Conservation (phyloP, 1,140 invertebrate genomes). For the Zaprionus taronus region DNA sequence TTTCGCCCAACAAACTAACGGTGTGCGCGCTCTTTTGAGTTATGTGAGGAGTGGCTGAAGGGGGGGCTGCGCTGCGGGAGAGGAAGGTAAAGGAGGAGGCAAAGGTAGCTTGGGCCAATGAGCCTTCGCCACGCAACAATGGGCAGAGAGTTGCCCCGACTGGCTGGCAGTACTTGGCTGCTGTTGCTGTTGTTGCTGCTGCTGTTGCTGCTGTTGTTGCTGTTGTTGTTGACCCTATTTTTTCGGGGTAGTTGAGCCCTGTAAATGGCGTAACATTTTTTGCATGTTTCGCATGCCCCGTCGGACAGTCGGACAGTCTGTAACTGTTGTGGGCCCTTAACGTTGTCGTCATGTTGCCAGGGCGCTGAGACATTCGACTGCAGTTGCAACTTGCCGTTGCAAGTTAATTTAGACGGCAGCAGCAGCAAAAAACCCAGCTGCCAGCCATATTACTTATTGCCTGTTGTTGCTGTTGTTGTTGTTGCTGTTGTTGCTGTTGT, state of each 20-base stretch:
- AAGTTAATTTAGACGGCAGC: constrained; percentile 74
- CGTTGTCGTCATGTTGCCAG: constrained; percentile 76
- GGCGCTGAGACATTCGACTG: constrained; percentile 64
- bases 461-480: constrained; percentile 27
- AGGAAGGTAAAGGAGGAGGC: background rate
- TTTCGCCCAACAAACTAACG: constrained; percentile 72
- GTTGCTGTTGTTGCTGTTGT: constrained; percentile 8
- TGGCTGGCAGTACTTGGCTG: background rate
- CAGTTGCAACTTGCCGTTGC: constrained; percentile 54
- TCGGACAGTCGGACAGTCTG: background rate
- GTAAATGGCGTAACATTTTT: constrained; percentile 82
- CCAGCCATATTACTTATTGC: constrained; percentile 66
- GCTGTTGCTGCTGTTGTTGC: constrained; percentile 2
- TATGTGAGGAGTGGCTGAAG: constrained; percentile 50
- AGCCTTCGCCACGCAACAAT: constrained; percentile 78
- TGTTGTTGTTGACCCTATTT: constrained; percentile 64
- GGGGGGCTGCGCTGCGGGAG: constrained; percentile 15
- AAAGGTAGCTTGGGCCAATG: constrained; percentile 66
- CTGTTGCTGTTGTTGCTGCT: constrained; percentile 24
- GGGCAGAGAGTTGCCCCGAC: constrained; percentile 40
- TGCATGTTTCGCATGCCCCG: constrained; percentile 59
- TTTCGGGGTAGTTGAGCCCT: constrained; percentile 63
- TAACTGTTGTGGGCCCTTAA: constrained; percentile 51
- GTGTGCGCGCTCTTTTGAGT: constrained; percentile 83
- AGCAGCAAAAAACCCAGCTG: constrained; percentile 62